These are phyloP conservation scores for Colossoma macropomum DNA, from an alignment of 2,113 vertebrate genomes.

Conservation along the genomic window DNA sequence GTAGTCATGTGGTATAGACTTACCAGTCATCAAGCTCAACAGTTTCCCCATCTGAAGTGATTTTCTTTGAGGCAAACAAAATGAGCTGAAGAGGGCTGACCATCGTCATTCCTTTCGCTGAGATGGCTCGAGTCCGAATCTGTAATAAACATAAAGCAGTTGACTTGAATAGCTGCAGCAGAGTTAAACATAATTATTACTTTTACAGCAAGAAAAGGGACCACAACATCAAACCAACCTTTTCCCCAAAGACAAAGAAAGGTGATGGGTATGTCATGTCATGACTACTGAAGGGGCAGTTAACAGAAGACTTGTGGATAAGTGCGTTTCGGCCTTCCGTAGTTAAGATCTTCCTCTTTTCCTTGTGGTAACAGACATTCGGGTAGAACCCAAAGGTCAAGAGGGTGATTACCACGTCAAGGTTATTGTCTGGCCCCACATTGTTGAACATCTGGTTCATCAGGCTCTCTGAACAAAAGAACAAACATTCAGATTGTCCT, in stretches of 20 bases:
- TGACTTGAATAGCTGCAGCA: not conserved
- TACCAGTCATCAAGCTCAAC: slow-evolving; percentile 93
- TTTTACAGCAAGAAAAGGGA: not conserved
- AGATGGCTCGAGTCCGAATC: slow-evolving; percentile 96
- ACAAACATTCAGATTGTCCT: not conserved
- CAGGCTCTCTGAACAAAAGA: slow-evolving; percentile 82
- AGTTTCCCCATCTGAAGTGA: slow-evolving; percentile 83
- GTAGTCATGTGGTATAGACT: not conserved
- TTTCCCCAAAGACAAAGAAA: slow-evolving; percentile 96
- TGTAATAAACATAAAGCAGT: slow-evolving; percentile 60
- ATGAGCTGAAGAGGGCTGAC: slow-evolving; percentile 93
- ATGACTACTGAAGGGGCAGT: slow-evolving; percentile 95
- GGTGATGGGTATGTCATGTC: slow-evolving; percentile 91
- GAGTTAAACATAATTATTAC: not conserved
- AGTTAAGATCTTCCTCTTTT: slow-evolving; percentile 95
- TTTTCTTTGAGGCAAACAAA: slow-evolving; percentile 93
- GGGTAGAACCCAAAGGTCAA: slow-evolving; percentile 93
- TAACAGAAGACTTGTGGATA: slow-evolving; percentile 96
- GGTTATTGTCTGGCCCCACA: slow-evolving; percentile 90
- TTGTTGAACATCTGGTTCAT: slow-evolving; percentile 90
- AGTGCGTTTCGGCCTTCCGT: slow-evolving; percentile 95
- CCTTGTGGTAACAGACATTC: slow-evolving; percentile 97
- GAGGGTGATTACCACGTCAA: slow-evolving; percentile 94
- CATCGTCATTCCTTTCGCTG: slow-evolving; percentile 95
- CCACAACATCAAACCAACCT: slow-evolving; percentile 76